Base-by-base conservation (phyloP, 2,888 invertebrate species). In the Pammene aurita region DNA sequence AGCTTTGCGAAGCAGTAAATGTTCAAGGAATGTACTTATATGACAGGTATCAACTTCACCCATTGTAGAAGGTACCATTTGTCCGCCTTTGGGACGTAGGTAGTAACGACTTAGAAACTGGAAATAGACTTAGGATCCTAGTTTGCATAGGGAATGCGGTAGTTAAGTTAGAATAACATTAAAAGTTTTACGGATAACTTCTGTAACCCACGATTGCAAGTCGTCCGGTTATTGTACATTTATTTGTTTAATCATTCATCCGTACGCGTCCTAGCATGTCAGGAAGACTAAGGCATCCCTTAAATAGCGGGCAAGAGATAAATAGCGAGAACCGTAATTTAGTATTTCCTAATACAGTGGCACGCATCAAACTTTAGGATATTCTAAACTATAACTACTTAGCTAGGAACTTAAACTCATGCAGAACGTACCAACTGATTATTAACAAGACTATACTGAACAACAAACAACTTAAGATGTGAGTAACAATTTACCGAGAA, bases 391-490 rank as follows among this genome's bases (percentile, higher is more conserved):
- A 5, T 18, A 57, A 57, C 41, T 42, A 74, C 62, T 46, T 41
- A 9, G 10, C 11, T 50, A 52, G 50, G 14, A 52, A 41, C 42
- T 50, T 16, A 9, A 34, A 42, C 18, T 11, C 58, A 10, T 35
- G 41, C 56, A 2, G 42, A 58, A 52, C 34, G 50, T 14, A 60
- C 34, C 60, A 46, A 60, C 42, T 42, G 35, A 60, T 58, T 34
- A 58, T 44, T 66, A 66, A 52, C 50, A 64, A 64, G 72, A 75
- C 77, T 71, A 71, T 68, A 73, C 77, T 76, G 11, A 75, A 77
- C 61, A 48, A 13, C 13, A 68, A 75, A 71, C 74, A 67, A 76
- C 73, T 75, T 70, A 71, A 74, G 73, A 77, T 76, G 73, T 76
- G 76, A 54, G 76, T 5, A 61, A 58, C 13, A 54, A 58, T 58